A percentile compares a stretch with the other conserved stretches of the same genome.
phyloP scores from a whole-genome alignment of 2,113 vertebrate genomes.

The Lycocorax pyrrhopterus region DNA sequence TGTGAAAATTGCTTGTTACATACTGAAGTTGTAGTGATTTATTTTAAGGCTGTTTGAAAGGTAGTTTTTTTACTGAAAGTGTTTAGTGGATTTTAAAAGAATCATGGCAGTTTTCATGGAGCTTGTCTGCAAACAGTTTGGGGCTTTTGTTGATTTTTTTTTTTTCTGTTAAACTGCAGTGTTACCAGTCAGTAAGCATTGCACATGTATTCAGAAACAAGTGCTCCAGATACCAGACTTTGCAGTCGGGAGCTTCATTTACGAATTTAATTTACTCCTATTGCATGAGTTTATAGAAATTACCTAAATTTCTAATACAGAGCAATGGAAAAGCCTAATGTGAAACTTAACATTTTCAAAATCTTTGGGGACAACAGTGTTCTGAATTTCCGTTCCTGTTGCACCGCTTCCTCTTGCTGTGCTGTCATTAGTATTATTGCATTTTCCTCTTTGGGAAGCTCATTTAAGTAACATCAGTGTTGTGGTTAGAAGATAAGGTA shows the following conservation, averaged over 20 bases:
- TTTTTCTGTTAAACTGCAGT: neutral
- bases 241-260: neutral
- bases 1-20: fast-evolving
- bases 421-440: neutral
- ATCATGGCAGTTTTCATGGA: neutral
- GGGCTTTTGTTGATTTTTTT: neutral
- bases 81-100: neutral
- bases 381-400: neutral
- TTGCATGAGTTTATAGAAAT: neutral
- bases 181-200: neutral
- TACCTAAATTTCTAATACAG: neutral
- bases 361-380: neutral
- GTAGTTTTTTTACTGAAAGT: neutral
- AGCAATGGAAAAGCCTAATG: neutral
- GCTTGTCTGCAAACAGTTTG: neutral
- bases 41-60: neutral
- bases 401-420: neutral
- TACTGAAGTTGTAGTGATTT: neutral
- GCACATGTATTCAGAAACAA: neutral
- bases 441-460: neutral
- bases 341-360: neutral
- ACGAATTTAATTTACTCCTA: neutral
- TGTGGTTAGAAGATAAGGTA: conserved; percentile 7
- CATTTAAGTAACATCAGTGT: neutral
- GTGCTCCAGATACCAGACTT: neutral